These are phyloP conservation scores for Caenorhabditis angaria DNA, from an alignment of 2,888 invertebrate genomes.

Conservation along the genomic window DNA sequence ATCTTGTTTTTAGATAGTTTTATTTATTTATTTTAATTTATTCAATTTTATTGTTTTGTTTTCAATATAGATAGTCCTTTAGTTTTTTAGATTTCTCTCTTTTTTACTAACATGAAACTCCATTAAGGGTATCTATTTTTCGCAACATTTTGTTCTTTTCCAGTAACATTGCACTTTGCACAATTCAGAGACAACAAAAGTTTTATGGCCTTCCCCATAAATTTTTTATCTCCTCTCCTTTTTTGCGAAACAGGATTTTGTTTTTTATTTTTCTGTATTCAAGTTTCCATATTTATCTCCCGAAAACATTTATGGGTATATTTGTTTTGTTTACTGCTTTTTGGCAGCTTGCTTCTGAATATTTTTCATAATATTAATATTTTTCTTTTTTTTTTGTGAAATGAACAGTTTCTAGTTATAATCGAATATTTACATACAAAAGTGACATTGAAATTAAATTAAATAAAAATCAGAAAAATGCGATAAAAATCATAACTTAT, in stretches of 20 bases:
- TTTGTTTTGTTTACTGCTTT: neutral
- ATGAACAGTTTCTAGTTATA: no score
- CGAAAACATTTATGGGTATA: constrained; percentile 2
- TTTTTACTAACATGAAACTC: neutral
- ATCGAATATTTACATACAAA: constrained; percentile 1
- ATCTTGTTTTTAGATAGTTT: neutral
- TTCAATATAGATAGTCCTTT: neutral
- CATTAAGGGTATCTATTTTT: neutral
- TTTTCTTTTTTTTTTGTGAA: neutral
- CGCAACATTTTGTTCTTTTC: neutral
- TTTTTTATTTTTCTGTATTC: neutral
- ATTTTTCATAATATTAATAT: neutral
- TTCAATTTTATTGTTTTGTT: neutral
- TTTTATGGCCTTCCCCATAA: neutral
- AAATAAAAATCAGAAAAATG: constrained; percentile 1
- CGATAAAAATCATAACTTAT: constrained; percentile 20
- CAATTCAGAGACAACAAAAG: neutral
- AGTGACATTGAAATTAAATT: no score
- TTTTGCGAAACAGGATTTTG: no score
- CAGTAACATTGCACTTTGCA: constrained; percentile 1
- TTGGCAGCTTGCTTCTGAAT: neutral
- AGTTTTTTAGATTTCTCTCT: neutral
- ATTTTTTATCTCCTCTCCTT: neutral
- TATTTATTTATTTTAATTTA: neutral
- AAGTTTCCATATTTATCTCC: neutral